phyloP scores from a whole-genome alignment of 2,888 invertebrate genomes.

The Julus scanicus region DNA sequence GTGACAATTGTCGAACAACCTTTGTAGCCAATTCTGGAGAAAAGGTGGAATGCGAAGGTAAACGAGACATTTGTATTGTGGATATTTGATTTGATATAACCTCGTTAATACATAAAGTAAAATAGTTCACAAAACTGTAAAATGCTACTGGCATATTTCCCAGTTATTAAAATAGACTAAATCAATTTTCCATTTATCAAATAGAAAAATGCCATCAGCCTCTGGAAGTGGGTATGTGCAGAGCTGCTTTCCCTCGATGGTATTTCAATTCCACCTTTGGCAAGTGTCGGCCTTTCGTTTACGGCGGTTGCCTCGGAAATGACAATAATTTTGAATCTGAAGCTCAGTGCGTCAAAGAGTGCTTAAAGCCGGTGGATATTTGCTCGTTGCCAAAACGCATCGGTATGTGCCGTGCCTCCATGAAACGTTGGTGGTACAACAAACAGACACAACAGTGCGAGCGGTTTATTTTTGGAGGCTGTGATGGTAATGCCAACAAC shows the following conservation, averaged over 20 bases:
- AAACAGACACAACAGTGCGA: slow-evolving; percentile 64
- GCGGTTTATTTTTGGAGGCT: slow-evolving; percentile 66
- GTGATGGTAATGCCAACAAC: slow-evolving; percentile 65
- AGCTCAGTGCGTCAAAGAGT: slow-evolving; percentile 79
- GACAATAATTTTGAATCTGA: slow-evolving; percentile 87
- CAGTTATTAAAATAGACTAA: background rate
- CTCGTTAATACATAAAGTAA: background rate
- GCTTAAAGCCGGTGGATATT: slow-evolving; percentile 64
- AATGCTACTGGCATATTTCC: too few species aligned
- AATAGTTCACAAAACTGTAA: too few species aligned
- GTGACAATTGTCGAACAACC: slow-evolving; percentile 63
- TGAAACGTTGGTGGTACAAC: slow-evolving; percentile 65
- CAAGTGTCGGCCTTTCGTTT: slow-evolving; percentile 78
- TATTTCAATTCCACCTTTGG: slow-evolving; percentile 84
- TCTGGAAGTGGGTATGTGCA: slow-evolving; percentile 61
- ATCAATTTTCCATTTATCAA: background rate
- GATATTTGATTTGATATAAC: background rate
- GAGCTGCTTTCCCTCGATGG: slow-evolving; percentile 75
- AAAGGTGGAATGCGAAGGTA: slow-evolving; percentile 59
- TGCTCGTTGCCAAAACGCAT: slow-evolving; percentile 61
- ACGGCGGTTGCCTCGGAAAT: slow-evolving; percentile 81
- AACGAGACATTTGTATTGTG: background rate
- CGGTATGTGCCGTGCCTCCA: slow-evolving; percentile 62
- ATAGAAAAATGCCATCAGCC: slow-evolving; percentile 62
- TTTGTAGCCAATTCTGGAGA: slow-evolving; percentile 61